Evolutionary conservation across 2,888 invertebrate genomes (phyloP).

Genomic region (Suillia variegata): DNA sequence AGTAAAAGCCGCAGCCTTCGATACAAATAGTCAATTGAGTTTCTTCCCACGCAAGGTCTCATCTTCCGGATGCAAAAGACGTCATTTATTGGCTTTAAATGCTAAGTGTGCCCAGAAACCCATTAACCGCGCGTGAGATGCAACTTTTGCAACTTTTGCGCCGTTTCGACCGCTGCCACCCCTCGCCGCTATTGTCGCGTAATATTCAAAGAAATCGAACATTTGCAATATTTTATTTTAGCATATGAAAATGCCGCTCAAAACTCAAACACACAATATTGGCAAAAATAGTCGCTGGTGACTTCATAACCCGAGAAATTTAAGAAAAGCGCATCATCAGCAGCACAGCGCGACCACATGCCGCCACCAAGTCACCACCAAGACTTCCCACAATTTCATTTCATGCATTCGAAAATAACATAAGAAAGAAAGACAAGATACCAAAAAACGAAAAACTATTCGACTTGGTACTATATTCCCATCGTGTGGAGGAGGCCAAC

Average conservation of each 20-base stretch:
- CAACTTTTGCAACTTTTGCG: too few relatives aligned
- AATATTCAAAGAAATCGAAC: constrained; percentile 38
- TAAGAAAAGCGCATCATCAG: too few relatives aligned
- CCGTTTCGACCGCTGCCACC: too few relatives aligned
- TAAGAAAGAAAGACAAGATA: neutral
- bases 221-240: constrained; percentile 48
- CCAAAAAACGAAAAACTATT: too few relatives aligned
- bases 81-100: constrained; percentile 17
- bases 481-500: too few relatives aligned
- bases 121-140: constrained; percentile 18
- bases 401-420: neutral
- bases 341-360: too few relatives aligned
- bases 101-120: constrained; percentile 8
- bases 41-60: constrained; percentile 37
- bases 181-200: neutral
- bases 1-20: neutral
- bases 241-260: constrained; percentile 14
- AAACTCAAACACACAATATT: constrained; percentile 41
- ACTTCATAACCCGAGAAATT: constrained; percentile 44
- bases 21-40: constrained; percentile 22
- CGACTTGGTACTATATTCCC: too few relatives aligned
- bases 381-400: constrained; percentile 20
- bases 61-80: constrained; percentile 33
- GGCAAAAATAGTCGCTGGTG: constrained; percentile 31
- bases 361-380: constrained; percentile 8